These are phyloP conservation scores for Drosophila ananassae DNA, from an alignment of 1,140 invertebrate species.

Conservation along the genomic window DNA sequence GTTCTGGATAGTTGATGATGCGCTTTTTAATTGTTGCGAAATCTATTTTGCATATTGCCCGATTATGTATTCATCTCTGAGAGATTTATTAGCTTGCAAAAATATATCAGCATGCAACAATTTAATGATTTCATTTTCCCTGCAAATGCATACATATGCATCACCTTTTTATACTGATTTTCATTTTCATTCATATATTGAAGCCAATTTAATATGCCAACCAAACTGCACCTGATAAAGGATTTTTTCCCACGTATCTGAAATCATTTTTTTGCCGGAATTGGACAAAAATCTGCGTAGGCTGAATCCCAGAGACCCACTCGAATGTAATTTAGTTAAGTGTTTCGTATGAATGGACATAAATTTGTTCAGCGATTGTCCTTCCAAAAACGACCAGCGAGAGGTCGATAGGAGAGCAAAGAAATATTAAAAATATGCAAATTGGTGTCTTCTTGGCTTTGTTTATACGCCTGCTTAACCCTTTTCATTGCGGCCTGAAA, in stretches of 20 bases:
- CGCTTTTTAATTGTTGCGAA: conserved; percentile 71
- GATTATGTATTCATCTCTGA: conserved; percentile 61
- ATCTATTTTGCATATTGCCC: conserved; percentile 62
- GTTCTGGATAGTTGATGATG: conserved; percentile 47
- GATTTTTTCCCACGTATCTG: neutral
- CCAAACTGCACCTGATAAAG: conserved; percentile 17
- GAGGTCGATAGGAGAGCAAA: conserved; percentile 20
- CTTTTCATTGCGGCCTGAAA: conserved; percentile 64
- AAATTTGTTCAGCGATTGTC: conserved; percentile 57
- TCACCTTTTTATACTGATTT: conserved; percentile 8
- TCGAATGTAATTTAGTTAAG: conserved; percentile 77
- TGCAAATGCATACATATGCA: conserved; percentile 12
- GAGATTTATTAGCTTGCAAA: conserved; percentile 46
- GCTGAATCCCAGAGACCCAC: neutral
- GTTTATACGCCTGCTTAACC: conserved; percentile 69
- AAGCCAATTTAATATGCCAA: conserved; percentile 20
- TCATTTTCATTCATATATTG: conserved; percentile 29
- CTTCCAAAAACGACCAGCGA: conserved; percentile 1
- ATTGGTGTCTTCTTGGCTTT: conserved; percentile 64
- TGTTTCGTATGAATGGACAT: conserved; percentile 73
- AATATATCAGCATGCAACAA: conserved; percentile 25
- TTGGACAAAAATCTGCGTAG: neutral
- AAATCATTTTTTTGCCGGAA: neutral
- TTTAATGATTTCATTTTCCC: conserved; percentile 42
- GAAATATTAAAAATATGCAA: conserved; percentile 81